Evolutionary conservation across 1,140 invertebrate genomes (phyloP), one percentile per base, ranked within the genome.

Genomic region (Drosophila pachea): DNA sequence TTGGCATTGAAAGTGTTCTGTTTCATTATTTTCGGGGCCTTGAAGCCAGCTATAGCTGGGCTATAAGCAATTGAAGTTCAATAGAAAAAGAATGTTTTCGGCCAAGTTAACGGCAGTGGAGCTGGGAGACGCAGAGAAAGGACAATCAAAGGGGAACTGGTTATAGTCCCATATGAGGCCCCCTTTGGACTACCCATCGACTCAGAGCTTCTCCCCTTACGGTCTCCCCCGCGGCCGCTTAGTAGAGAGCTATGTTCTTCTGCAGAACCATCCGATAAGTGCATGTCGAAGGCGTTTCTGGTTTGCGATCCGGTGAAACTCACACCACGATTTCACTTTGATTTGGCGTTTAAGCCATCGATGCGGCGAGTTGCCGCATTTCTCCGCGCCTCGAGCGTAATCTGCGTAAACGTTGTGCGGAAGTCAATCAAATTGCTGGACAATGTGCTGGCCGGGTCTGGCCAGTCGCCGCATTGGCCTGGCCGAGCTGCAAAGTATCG

Each of bases 381-480:
- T 76, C 59, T 68, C 60, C 58, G 31, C 33, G 40, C 35, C 32
- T 47, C 31, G 33, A 40, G 29, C 61, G 60, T 70, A 76, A 84
- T 76, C 76, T 78, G 58, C 50, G 54, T 78, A 84, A 82, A 64
- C 48, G 49, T 14, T 7, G 62, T 45, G 68, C 81, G 79, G 79
- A 83, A 83, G 73, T 78, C 48, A 63, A 65, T 52, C 40, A 45
- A 59, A 78, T 68, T 78, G 53, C 67, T 53, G 38, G 54, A 40
- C 49, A 78, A 63, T 71, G 52, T 64, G 68, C 66, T 74, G 36
- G 52, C 29, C 29, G 31, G 53, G 22, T n/a, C n/a, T 40, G 16
- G 35, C 47, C 35, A 54, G 45, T 60, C 70, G 52, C 40, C n/a
- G 33, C 53, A 64, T 61, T 69, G 38, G 36, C 50, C 47, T 35